Conservation (phyloP, 2,797 vertebrate genomes). For the Muscicapa comitata region DNA sequence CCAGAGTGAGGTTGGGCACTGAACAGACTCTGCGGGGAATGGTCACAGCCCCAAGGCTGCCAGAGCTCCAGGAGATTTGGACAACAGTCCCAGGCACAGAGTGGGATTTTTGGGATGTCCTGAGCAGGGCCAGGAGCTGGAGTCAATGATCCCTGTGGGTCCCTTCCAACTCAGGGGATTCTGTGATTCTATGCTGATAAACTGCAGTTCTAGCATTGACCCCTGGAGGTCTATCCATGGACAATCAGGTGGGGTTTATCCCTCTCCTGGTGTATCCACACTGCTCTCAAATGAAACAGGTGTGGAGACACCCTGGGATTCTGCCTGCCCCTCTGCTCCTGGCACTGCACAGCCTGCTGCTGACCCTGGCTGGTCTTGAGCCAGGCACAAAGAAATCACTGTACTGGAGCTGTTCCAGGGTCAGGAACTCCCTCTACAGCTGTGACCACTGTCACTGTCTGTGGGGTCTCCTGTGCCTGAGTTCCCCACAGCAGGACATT, state of each 20-base stretch:
- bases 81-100: background rate
- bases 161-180: background rate
- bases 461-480: too few relatives aligned
- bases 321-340: background rate
- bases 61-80: background rate
- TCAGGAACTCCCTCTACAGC: background rate
- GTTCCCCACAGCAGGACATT: too few relatives aligned
- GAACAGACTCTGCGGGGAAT: background rate
- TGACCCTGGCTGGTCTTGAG: background rate
- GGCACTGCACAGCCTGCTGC: background rate
- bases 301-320: rapidly evolving
- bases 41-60: background rate
- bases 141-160: background rate
- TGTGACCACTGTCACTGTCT: background rate
- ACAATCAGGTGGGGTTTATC: background rate
- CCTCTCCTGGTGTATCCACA: rapidly evolving
- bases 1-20: too few relatives aligned
- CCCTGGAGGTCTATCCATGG: background rate
- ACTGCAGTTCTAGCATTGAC: background rate
- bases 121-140: background rate
- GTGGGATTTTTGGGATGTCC: background rate
- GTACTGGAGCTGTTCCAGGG: rapidly evolving
- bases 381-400: background rate
- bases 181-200: background rate
- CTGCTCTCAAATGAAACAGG: background rate